Base-by-base conservation (phyloP, 2,113 vertebrate species). In the Leptodactylus fuscus region DNA sequence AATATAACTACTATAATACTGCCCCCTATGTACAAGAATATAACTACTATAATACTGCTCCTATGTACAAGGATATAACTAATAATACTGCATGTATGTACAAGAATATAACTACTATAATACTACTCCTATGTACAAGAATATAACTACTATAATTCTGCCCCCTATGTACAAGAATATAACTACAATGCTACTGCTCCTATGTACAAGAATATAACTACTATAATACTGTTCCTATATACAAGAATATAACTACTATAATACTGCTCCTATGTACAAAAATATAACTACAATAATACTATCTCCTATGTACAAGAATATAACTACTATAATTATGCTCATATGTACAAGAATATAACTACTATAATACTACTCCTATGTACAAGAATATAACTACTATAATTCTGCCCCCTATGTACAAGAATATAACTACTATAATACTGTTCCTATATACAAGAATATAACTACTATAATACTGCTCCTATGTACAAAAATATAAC, bases 1-100 rank as follows among this genome's bases (percentile, higher is more conserved):
- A 58, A 58, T 58, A 58, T 58, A 58, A 58, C 53, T 58, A 58
- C 53, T 58, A 58, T 58, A 58, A 58, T 58, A 22, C 53, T 58
- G 53, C 53, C 46, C 8, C 53, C 53, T 58, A 58, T 58, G 22
- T 58, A 58, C 53, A 58, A 24, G 53, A 58, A 58, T 58, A 58
- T 58, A 58, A 58, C 53, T 58, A 58, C 22, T 58, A 58, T 58
- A 58, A 58, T 58, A 58, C 53, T 58, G 53, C 53, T 24, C 53
- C 53, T 58, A 58, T 58, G 22, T 58, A 58, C 53, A 58, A 58
- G 53, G n/a, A 58, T 58, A 58, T 58, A 58, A 58, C 53, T 58
- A 58, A n/a, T n/a, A 1, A 20, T 22, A n/a, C n/a, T n/a, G n/a
- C n/a, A n/a, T n/a, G n/a, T 55, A 55, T 55, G 22, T 55, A 55